A percentile compares a stretch with the other conserved stretches of the same genome.
phyloP scores from a whole-genome alignment of 2,113 vertebrate genomes.

The Pachypanchax playfairii region DNA sequence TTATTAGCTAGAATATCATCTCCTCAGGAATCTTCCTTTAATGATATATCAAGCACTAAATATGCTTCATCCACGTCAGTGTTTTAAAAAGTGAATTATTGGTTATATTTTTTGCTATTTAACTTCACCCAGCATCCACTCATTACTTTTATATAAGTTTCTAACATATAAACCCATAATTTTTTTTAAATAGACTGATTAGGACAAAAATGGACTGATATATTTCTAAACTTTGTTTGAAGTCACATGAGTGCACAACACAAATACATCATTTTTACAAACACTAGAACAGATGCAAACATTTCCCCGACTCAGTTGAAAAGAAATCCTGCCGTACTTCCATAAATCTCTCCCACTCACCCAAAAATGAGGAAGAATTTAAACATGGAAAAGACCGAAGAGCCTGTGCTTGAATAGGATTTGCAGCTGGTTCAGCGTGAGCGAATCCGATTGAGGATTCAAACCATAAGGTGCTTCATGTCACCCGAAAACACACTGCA shows the following conservation, averaged over 20 bases:
- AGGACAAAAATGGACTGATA: no score
- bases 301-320: background rate
- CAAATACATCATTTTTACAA: background rate
- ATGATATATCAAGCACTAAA: no score
- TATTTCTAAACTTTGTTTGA: no score
- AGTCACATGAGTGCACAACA: background rate
- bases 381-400: background rate
- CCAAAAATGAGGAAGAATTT: background rate
- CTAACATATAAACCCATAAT: no score
- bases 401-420: slow-evolving; percentile 17
- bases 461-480: slow-evolving; percentile 1
- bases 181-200: no score
- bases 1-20: no score
- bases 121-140: no score
- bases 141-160: no score
- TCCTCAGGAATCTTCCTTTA: no score
- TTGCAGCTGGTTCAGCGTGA: background rate
- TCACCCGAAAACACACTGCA: slow-evolving; percentile 29
- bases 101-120: no score
- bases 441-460: background rate
- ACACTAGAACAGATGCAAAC: background rate
- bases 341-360: background rate
- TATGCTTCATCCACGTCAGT: no score
- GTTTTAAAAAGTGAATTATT: no score
- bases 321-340: background rate